phyloP scores from a whole-genome alignment of 2,797 vertebrate genomes.

The Xenopus petersii region DNA sequence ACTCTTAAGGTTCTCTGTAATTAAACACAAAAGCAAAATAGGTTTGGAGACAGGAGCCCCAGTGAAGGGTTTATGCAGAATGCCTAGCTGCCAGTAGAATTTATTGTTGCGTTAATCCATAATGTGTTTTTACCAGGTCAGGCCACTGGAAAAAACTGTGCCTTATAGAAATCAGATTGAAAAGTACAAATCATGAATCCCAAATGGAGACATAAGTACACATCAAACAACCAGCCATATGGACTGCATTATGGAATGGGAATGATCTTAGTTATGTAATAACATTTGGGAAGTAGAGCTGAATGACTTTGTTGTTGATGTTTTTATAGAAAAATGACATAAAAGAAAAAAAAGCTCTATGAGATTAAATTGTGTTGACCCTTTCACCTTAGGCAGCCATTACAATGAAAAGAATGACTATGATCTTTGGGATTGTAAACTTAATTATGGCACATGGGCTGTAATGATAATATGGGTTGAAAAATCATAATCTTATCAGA shows the following conservation, averaged over 20 bases:
- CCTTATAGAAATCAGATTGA: slow-evolving; percentile 73
- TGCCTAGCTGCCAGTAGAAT: slow-evolving; percentile 66
- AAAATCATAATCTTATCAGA: background rate
- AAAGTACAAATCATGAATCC: slow-evolving; percentile 63
- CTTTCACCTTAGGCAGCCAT: slow-evolving; percentile 39
- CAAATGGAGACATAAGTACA: slow-evolving; percentile 71
- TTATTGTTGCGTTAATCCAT: slow-evolving; percentile 70
- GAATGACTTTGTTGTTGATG: slow-evolving; percentile 52
- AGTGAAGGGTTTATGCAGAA: slow-evolving; percentile 60
- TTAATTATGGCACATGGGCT: slow-evolving; percentile 29
- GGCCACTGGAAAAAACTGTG: slow-evolving; percentile 54
- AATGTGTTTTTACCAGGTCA: slow-evolving; percentile 67
- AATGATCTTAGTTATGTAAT: slow-evolving; percentile 61
- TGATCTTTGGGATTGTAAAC: slow-evolving; percentile 33
- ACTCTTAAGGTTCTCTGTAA: no score
- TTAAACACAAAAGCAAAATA: no score
- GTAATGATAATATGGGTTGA: slow-evolving; percentile 15
- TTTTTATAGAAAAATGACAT: slow-evolving; percentile 52
- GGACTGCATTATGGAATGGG: slow-evolving; percentile 68
- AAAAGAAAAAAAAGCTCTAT: slow-evolving; percentile 48
- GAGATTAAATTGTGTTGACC: slow-evolving; percentile 38
- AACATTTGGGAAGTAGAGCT: slow-evolving; percentile 53
- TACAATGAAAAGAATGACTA: slow-evolving; percentile 26
- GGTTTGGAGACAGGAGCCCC: no score
- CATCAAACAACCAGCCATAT: slow-evolving; percentile 75